Conservation (phyloP, 2,888 invertebrate species). For the Parnassius glacialis region DNA sequence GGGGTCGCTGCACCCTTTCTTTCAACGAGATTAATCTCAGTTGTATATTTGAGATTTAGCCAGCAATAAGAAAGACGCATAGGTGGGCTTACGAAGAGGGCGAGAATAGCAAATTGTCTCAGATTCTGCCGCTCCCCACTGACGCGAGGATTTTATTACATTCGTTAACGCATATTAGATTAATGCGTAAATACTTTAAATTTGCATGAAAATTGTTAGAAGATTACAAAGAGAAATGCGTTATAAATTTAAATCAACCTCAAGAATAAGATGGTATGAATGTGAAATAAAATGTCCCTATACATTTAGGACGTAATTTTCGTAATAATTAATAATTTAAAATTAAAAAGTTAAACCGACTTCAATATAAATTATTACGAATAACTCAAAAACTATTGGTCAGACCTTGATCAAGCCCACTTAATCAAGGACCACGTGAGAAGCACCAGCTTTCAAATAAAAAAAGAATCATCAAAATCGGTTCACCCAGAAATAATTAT, state of each 20-base stretch:
- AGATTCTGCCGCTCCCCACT: conserved; percentile 62
- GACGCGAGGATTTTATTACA: conserved; percentile 71
- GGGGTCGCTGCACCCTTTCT: conserved; percentile 74
- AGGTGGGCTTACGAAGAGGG: conserved; percentile 75
- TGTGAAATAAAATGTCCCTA: background rate
- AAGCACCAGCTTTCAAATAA: no score
- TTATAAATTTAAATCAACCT: background rate
- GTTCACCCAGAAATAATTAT: no score
- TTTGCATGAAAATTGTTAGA: conserved; percentile 61
- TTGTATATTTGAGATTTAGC: conserved; percentile 80
- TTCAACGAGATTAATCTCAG: conserved; percentile 78
- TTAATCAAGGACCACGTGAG: no score
- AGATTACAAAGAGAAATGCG: conserved; percentile 33
- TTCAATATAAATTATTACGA: no score
- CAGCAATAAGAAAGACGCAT: conserved; percentile 79
- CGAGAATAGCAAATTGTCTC: conserved; percentile 76
- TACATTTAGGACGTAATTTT: no score
- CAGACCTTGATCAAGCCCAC: no score
- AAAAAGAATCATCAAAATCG: no score
- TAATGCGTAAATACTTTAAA: conserved; percentile 66
- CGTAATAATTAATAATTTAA: no score
- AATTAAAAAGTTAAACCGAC: no score
- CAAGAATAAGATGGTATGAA: background rate
- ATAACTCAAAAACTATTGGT: no score
- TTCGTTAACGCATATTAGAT: conserved; percentile 77